Evolutionary conservation across 2,797 vertebrate genomes (phyloP).

Genomic region (Notamacropus eugenii): DNA sequence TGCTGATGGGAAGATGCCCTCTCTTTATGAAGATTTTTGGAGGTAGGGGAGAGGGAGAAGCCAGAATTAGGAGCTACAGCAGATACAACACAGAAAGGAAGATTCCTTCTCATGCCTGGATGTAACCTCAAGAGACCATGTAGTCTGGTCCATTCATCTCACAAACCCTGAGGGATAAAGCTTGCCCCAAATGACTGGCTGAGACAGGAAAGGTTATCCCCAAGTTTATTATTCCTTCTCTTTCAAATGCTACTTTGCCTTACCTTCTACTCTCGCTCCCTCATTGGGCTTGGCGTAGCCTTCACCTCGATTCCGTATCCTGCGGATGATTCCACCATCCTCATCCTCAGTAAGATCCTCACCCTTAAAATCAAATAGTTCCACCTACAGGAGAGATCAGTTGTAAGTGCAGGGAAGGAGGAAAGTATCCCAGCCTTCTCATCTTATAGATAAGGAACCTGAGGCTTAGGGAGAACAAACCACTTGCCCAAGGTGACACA

Average conservation of each 20-base stretch:
- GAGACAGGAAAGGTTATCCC: background rate
- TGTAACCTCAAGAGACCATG: background rate
- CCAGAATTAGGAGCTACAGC: background rate
- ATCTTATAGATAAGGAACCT: background rate
- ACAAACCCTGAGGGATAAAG: background rate
- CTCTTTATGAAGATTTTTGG: background rate
- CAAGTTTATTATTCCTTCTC: background rate
- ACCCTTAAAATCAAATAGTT: conserved; percentile 95
- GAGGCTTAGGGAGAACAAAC: background rate
- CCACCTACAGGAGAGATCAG: conserved; percentile 87
- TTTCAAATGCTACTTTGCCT: conserved; percentile 46
- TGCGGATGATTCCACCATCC: conserved; percentile 95
- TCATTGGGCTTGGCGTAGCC: conserved; percentile 96
- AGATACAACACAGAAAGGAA: background rate
- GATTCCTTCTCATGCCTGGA: conserved; percentile 7
- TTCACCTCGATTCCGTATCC: conserved; percentile 93
- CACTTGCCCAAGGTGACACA: background rate
- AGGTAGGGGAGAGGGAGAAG: background rate
- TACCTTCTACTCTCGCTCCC: conserved; percentile 93
- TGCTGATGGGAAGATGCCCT: background rate
- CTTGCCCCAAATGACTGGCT: background rate
- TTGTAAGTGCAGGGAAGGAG: background rate
- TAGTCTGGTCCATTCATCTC: background rate
- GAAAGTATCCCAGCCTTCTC: background rate
- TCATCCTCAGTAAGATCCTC: conserved; percentile 95